Evolutionary conservation across 2,888 invertebrate genomes (phyloP), one percentile per base, ranked within the genome.

Genomic region (Leptinotarsa juncta): DNA sequence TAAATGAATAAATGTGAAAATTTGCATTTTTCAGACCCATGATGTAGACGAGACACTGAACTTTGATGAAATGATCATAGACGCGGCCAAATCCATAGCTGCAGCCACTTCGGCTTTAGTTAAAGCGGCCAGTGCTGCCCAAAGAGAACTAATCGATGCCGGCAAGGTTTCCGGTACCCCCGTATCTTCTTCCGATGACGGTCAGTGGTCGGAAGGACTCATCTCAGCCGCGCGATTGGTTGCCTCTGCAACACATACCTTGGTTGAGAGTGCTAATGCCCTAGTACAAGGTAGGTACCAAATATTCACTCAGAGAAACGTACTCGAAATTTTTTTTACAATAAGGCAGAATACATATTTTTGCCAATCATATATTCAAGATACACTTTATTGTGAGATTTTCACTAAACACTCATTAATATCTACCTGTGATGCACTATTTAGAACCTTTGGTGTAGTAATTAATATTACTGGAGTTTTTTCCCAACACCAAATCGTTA

Each of bases 11-110:
- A 32, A 32, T 32, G 32, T 1, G 32, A 32, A 32, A n/a, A 23
- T 65, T 26, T n/a, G 10, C n/a, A 14, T 26, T 53, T 77, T 83
- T 57, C 76, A 87, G 85, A 85, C 89, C 12, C 89, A 97, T 95
- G 95, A 95, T 87, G 92, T 96, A 4, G 97, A 97, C 86, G 97
- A 98, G 87, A 95, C 93, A 79, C 91, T 99, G 89, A 97, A 97
- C 90, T 99, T 99, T 88, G 99, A 99, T 87, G 99, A 98, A 89
- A 98, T 99, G 95, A 99, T 99, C 82, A 89, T 99, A 83, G 97
- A 98, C 86, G 99, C 99, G 0, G 99, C 99, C 57, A 98, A 98
- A 89, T 96, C 97, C 3, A 99, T 99, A 82, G 97, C 98, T 81
- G 95, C 97, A 0, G 99, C 99, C 0, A 99, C 99, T 0, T 97